These are phyloP conservation scores for Bucco capensis DNA, from an alignment of 2,113 vertebrate species.

Conservation along the genomic window DNA sequence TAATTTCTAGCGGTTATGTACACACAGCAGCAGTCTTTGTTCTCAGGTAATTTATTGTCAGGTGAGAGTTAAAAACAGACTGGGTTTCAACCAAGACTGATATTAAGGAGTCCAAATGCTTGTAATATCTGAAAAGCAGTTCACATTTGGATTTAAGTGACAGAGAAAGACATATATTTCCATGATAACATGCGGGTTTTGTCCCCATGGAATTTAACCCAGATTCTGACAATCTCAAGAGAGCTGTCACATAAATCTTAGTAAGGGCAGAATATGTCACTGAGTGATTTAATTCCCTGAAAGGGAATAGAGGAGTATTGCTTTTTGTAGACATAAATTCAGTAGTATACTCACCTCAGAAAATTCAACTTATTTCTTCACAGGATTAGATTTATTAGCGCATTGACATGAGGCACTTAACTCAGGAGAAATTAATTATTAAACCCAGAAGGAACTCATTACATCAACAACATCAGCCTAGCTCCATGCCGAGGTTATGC, in stretches of 20 bases:
- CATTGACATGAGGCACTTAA: not conserved
- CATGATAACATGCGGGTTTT: not conserved
- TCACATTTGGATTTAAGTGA: not conserved
- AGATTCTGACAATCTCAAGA: not conserved
- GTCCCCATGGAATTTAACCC: not conserved
- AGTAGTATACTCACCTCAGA: not conserved
- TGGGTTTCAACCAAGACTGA: not conserved
- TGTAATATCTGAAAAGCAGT: not conserved
- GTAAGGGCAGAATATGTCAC: not conserved
- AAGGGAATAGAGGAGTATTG: not conserved
- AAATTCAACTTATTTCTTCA: not conserved
- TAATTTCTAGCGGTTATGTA: not conserved
- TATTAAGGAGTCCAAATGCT: not conserved
- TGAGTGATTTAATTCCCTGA: not conserved
- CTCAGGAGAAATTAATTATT: conserved; percentile 28
- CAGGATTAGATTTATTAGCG: conserved; percentile 24
- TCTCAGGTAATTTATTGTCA: not conserved
- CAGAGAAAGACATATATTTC: not conserved
- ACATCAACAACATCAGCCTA: conserved; percentile 1
- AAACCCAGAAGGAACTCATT: not conserved
- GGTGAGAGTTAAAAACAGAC: not conserved
- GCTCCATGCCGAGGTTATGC: not conserved
- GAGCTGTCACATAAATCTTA: not conserved
- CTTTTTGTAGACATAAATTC: not conserved
- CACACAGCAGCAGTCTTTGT: not conserved